Base-by-base conservation (phyloP, 2,113 vertebrate genomes). In the Danio rerio region DNA sequence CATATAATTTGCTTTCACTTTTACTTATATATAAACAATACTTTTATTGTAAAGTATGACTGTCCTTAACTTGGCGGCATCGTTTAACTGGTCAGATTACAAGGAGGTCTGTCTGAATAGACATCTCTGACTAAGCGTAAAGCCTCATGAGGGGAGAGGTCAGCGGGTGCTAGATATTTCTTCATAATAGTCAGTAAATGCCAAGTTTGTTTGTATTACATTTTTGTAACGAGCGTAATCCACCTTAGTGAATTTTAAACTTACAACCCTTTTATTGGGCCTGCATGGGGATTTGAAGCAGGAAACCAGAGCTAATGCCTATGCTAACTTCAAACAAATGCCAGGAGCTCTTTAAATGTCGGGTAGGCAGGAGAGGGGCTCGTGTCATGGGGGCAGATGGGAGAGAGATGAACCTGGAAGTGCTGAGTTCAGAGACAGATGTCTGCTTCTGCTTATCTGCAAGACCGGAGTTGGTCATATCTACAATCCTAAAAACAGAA, bases 271-370 rank as follows among this genome's bases (percentile, higher is more conserved):
- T 91, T 94, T 93, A 92, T 91, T 92, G 88, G 49, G 91, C 85
- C 91, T 91, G 89, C 92, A 90, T 88, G 89, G 31, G 90, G 92
- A 93, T 93, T 92, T 92, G 89, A 89, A 75, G 88, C 91, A 92
- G 92, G 91, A 93, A 93, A 93, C 92, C 90, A 92, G 88, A 91
- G 90, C 90, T 93, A 93, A 94, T 94, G 90, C 90, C 89, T 87
- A 90, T 85, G 89, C 87, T 87, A 89, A 92, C 93, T 92, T 93
- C 92, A 93, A 93, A 93, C 85, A 83, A 87, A 93, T 93, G 89
- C 90, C 90, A 91, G 88, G 89, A 90, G 90, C 91, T 91, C 91
- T 90, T 89, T 71, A 92, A 92, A 93, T 93, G 92, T 93, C 92
- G 89, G 87, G 11, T 76, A 55, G 73, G 73, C 55, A 47, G 55